Evolutionary conservation across 2,797 vertebrate genomes (phyloP).

Genomic region (Pseudochromis fuscus): DNA sequence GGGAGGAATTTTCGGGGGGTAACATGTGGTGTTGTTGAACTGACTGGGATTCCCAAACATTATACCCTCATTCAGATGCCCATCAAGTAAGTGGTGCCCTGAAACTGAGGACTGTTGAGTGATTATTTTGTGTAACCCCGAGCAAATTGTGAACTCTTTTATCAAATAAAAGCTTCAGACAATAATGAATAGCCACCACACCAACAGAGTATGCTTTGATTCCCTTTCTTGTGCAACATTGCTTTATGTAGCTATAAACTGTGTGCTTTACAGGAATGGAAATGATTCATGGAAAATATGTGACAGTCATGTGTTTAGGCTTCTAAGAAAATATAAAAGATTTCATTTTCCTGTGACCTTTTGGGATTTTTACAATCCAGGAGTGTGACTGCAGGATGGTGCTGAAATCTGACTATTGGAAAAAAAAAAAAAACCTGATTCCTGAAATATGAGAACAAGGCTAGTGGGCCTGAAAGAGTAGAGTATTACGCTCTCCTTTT

Average conservation of each 20-base stretch:
- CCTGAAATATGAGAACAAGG: conserved; percentile 66
- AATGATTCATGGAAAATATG: conserved; percentile 58
- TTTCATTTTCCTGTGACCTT: conserved; percentile 64
- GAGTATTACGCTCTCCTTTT: conserved; percentile 62
- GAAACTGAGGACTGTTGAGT: conserved; percentile 45
- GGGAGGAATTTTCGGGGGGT: conserved; percentile 52
- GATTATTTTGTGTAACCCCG: conserved; percentile 52
- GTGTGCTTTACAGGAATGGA: conserved; percentile 40
- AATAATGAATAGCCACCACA: conserved; percentile 25
- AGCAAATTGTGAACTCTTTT: conserved; percentile 57
- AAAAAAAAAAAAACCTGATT: conserved; percentile 30
- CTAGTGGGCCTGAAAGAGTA: conserved; percentile 62
- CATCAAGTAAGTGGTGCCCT: conserved; percentile 48
- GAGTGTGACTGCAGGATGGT: conserved; percentile 59
- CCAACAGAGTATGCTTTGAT: conserved; percentile 65
- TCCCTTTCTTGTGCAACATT: conserved; percentile 24
- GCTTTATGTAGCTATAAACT: conserved; percentile 43
- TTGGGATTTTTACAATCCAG: conserved; percentile 50
- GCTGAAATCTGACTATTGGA: conserved; percentile 44
- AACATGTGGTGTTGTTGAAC: conserved; percentile 69
- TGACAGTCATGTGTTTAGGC: conserved; percentile 76
- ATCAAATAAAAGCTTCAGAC: conserved; percentile 35
- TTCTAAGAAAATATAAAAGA: conserved; percentile 65
- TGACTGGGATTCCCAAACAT: conserved; percentile 53
- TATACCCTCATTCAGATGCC: conserved; percentile 66